These are phyloP conservation scores for Melanotaenia boesemani DNA, from an alignment of 2,797 vertebrate genomes.

Conservation along the genomic window DNA sequence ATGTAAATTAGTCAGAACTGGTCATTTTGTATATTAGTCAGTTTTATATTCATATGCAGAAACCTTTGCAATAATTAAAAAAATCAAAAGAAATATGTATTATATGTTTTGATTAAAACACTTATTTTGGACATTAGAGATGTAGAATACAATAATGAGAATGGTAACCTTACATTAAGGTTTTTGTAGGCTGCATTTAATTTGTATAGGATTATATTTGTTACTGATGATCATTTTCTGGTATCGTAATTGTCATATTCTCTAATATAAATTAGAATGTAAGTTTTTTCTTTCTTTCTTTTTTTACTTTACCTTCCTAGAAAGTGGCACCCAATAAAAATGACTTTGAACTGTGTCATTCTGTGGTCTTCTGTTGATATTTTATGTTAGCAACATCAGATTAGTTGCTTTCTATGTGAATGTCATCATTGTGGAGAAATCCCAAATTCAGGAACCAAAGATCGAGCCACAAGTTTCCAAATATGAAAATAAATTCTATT, in stretches of 20 bases:
- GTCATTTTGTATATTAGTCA: neutral
- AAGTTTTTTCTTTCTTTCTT: neutral
- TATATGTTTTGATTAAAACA: conserved; percentile 1
- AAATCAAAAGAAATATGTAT: neutral
- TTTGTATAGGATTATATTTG: conserved; percentile 6
- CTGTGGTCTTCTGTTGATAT: neutral
- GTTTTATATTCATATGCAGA: neutral
- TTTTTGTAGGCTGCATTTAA: conserved; percentile 15
- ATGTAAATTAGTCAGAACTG: conserved; percentile 10
- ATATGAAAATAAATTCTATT: neutral
- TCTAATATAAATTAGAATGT: conserved; percentile 3
- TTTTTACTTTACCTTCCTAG: neutral
- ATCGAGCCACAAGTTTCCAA: neutral
- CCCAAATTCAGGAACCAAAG: neutral
- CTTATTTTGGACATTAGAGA: neutral
- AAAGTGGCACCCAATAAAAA: conserved; percentile 19
- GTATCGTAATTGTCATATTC: conserved; percentile 5
- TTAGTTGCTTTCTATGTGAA: neutral
- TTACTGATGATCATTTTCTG: neutral
- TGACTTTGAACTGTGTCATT: neutral
- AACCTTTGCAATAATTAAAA: neutral
- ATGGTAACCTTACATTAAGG: conserved; percentile 40
- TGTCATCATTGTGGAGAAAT: neutral
- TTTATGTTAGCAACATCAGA: neutral
- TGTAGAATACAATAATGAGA: neutral